These are phyloP conservation scores for Garrulus glandarius DNA, from an alignment of 2,797 vertebrate genomes.

Conservation along the genomic window DNA sequence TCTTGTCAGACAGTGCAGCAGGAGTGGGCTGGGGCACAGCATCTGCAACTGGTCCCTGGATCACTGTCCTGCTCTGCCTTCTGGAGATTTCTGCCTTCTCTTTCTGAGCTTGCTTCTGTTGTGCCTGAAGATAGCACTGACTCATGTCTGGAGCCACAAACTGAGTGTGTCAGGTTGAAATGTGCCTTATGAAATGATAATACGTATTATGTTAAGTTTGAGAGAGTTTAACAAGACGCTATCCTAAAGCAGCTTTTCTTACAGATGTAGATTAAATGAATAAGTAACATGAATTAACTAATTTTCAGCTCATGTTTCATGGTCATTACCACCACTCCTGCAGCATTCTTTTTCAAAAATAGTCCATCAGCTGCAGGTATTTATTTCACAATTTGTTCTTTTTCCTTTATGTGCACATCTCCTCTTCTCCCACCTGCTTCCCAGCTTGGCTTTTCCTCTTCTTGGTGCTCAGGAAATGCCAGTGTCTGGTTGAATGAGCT, in stretches of 20 bases:
- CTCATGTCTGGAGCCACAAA: not conserved
- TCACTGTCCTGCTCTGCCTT: not conserved
- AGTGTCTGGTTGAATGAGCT: slow-evolving; percentile 71
- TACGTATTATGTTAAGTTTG: not conserved
- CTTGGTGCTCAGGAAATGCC: slow-evolving; percentile 64
- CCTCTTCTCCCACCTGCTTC: slow-evolving; percentile 55
- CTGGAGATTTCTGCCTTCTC: not conserved
- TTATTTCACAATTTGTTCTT: not conserved
- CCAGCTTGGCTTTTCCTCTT: slow-evolving; percentile 53
- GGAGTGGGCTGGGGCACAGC: not conserved
- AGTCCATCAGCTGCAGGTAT: not conserved
- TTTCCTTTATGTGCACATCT: not conserved
- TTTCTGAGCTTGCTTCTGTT: not conserved
- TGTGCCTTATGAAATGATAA: not conserved
- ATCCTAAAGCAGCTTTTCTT: not conserved
- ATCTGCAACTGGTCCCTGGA: not conserved
- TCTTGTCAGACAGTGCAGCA: not conserved
- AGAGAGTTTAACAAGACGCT: not conserved
- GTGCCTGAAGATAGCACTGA: not conserved
- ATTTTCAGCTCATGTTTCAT: not conserved
- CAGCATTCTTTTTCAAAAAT: not conserved
- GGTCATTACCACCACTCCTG: not conserved
- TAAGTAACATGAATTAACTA: not conserved
- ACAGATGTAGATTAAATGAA: not conserved
- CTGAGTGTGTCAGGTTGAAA: not conserved